A percentile compares a stretch with the other conserved stretches of the same genome.
phyloP scores from a whole-genome alignment of 1,140 invertebrate species.

The Solen grandis region DNA sequence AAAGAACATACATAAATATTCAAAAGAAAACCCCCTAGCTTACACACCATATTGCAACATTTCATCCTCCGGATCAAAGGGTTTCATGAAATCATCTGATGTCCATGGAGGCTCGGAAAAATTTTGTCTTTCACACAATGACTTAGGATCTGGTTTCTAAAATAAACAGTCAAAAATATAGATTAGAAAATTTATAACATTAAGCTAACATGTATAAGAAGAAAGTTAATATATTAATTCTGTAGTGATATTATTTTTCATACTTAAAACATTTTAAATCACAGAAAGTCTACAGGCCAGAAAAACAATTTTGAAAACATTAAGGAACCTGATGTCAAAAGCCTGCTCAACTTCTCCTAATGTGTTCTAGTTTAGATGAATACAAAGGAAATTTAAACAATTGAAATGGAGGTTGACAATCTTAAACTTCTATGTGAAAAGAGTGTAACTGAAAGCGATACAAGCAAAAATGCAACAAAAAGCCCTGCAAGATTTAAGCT shows the following conservation, averaged over 20 bases:
- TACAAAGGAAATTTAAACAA: neutral
- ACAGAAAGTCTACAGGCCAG: neutral
- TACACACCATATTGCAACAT: constrained; percentile 91
- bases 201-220: neutral
- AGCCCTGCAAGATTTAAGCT: constrained; percentile 14
- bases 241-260: neutral
- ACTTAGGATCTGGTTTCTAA: constrained; percentile 56
- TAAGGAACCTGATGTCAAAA: neutral
- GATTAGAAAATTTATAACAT: neutral
- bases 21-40: neutral
- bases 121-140: constrained; percentile 2
- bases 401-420: neutral
- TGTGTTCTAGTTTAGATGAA: neutral
- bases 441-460: neutral
- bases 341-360: neutral
- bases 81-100: constrained; percentile 87
- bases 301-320: neutral
- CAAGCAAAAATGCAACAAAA: neutral
- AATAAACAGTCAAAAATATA: constrained; percentile 25
- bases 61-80: constrained; percentile 88
- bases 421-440: neutral
- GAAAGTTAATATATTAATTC: neutral
- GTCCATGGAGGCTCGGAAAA: constrained; percentile 61
- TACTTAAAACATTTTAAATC: neutral
- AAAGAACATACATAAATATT: neutral